Conservation (phyloP, 2,113 vertebrate genomes). For the Zosterops hypoxanthus region DNA sequence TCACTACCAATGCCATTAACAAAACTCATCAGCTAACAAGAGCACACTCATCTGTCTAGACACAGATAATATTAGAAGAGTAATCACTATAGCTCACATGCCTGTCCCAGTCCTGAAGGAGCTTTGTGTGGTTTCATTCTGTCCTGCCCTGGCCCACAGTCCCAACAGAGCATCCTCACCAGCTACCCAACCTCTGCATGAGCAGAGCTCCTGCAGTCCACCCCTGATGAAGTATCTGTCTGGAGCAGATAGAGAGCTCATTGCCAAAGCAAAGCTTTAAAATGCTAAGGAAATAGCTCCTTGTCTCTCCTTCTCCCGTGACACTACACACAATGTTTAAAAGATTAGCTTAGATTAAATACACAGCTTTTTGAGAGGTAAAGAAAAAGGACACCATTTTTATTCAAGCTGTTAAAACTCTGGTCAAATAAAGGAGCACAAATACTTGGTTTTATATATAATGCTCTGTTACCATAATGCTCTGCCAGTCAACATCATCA, state of each 20-base stretch:
- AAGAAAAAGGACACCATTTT: background rate
- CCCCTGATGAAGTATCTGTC: background rate
- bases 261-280: background rate
- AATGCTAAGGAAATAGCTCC: background rate
- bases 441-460: background rate
- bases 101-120: background rate
- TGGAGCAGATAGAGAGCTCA: constrained; percentile 1
- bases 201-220: background rate
- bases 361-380: background rate
- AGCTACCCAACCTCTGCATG: background rate
- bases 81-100: constrained; percentile 38
- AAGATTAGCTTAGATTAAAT: constrained; percentile 19
- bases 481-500: background rate
- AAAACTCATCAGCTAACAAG: constrained; percentile 65
- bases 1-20: constrained; percentile 37
- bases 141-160: background rate
- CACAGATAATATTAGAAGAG: constrained; percentile 47
- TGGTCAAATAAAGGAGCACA: background rate
- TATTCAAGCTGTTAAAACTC: background rate
- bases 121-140: background rate
- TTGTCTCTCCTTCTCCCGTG: background rate
- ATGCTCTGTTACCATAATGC: background rate
- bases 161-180: background rate
- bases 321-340: background rate
- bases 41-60: constrained; percentile 50